Evolutionary conservation across 2,888 invertebrate genomes (phyloP).

Genomic region (Loripinus fragilis): DNA sequence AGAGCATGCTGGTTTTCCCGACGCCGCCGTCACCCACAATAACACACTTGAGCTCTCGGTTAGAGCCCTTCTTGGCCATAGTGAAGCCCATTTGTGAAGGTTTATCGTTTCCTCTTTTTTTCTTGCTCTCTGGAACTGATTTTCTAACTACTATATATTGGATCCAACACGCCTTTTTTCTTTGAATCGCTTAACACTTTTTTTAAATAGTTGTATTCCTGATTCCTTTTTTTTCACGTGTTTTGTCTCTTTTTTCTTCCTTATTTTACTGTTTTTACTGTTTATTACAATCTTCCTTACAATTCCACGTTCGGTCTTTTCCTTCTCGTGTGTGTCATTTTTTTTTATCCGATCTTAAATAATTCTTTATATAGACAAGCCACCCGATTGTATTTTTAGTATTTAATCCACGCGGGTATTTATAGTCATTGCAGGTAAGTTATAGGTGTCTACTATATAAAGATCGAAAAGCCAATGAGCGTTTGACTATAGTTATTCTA

Average conservation of each 20-base stretch:
- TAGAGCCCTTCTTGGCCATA: not conserved
- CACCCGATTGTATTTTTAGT: conserved; percentile 9
- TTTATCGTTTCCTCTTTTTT: not conserved
- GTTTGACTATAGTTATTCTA: not conserved
- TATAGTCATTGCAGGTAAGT: conserved; percentile 3
- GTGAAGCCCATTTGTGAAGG: not conserved
- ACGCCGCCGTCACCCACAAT: conserved; percentile 79
- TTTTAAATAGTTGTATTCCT: too few species aligned
- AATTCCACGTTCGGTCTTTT: too few species aligned
- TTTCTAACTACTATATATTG: too few species aligned
- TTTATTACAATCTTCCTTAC: too few species aligned
- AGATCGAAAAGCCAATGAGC: not conserved
- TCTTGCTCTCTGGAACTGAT: not conserved
- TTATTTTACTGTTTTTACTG: too few species aligned
- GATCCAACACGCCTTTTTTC: too few species aligned
- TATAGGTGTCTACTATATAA: not conserved
- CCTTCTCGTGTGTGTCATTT: too few species aligned
- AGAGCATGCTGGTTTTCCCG: conserved; percentile 77
- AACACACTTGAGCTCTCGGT: conserved; percentile 68
- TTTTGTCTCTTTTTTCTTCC: too few species aligned
- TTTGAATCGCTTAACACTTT: too few species aligned
- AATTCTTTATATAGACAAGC: not conserved
- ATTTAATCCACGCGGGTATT: not conserved
- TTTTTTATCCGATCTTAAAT: too few species aligned
- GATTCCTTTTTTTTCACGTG: too few species aligned